A percentile compares a stretch with the other conserved stretches of the same genome.
Evolutionary conservation across 2,113 vertebrate genomes (phyloP).

Genomic region (Ranitomeya imitator): DNA sequence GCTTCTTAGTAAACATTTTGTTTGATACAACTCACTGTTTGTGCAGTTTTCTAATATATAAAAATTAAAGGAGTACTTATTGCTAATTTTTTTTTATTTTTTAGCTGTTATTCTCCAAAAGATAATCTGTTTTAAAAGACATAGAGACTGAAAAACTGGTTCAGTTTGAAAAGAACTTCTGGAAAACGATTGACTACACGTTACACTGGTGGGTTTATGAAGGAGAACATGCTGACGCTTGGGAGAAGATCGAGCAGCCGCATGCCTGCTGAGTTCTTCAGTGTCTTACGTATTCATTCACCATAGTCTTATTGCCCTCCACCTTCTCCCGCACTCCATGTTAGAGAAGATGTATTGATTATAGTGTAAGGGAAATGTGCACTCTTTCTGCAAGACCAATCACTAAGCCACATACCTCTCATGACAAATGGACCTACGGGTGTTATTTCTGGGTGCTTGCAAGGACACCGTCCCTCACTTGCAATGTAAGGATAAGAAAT

Average conservation of each 20-base stretch:
- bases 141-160: neutral
- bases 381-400: constrained; percentile 28
- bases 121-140: neutral
- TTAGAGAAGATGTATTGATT: constrained; percentile 42
- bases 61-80: neutral
- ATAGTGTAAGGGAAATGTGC: constrained; percentile 47
- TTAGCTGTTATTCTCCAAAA: neutral
- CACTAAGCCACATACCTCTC: constrained; percentile 27
- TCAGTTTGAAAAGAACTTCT: neutral
- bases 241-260: neutral
- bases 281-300: constrained; percentile 11
- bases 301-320: constrained; percentile 23
- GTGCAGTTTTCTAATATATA: neutral
- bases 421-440: constrained; percentile 20
- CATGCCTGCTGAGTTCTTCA: neutral
- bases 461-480: neutral
- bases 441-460: constrained; percentile 5
- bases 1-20: neutral
- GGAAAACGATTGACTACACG: neutral
- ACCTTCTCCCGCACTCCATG: constrained; percentile 7
- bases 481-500: neutral
- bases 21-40: neutral
- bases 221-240: neutral
- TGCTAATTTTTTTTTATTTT: neutral
- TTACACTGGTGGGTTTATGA: neutral